Evolutionary conservation across 2,113 vertebrate species (phyloP).

Genomic region (Todiramphus chloris): DNA sequence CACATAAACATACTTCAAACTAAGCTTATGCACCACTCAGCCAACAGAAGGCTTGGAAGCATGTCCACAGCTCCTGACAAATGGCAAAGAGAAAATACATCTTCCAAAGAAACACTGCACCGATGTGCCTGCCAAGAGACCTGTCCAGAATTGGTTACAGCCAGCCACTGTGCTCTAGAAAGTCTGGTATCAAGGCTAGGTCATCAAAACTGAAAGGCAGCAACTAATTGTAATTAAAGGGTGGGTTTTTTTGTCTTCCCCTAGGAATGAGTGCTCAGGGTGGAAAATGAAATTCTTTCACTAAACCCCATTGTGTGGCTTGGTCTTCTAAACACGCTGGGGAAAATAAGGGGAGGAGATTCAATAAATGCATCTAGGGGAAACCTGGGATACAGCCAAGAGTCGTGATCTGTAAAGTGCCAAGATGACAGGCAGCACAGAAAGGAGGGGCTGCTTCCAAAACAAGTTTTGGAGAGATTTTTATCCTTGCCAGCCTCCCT

Average conservation of each 20-base stretch:
- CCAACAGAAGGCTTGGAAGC: not conserved
- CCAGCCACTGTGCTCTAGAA: not conserved
- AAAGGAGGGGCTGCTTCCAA: constrained; percentile 20
- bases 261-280: not conserved
- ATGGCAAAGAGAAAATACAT: not conserved
- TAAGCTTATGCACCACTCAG: not conserved
- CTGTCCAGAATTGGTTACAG: not conserved
- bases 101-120: not conserved
- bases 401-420: constrained; percentile 66
- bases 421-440: constrained; percentile 6
- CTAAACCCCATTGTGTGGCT: not conserved
- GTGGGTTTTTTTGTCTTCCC: not conserved
- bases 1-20: not conserved
- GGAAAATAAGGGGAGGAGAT: constrained; percentile 35
- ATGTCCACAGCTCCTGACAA: not conserved
- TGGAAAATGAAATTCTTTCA: constrained; percentile 33
- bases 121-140: not conserved
- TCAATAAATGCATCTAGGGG: constrained; percentile 14
- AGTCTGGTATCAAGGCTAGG: not conserved
- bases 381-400: constrained; percentile 35
- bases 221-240: constrained; percentile 10
- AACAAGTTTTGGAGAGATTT: constrained; percentile 29
- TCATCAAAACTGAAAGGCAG: not conserved
- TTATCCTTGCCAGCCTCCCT: constrained; percentile 14
- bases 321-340: constrained; percentile 22